Conservation (phyloP, 2,797 vertebrate species). For the Parambassis ranga region DNA sequence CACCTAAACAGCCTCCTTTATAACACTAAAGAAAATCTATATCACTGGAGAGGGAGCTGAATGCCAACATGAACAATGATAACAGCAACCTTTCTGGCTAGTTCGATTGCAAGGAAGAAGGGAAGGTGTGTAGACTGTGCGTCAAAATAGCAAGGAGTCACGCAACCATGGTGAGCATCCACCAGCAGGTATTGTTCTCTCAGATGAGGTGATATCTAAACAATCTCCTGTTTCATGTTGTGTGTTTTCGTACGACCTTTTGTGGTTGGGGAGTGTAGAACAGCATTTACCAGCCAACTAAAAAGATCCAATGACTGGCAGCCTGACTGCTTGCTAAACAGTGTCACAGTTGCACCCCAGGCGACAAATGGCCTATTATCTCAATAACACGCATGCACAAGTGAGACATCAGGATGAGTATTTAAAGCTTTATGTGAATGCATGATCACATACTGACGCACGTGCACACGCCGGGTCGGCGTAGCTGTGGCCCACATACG, state of each 20-base stretch:
- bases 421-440: constrained; percentile 49
- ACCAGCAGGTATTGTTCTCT: too few species aligned
- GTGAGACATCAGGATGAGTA: constrained; percentile 27
- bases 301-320: constrained; percentile 16
- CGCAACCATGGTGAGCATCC: too few species aligned
- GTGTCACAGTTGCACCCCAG: constrained; percentile 65
- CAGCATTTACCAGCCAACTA: neutral
- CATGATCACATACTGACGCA: constrained; percentile 38
- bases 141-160: too few species aligned
- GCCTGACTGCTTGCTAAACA: constrained; percentile 41
- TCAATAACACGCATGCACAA: constrained; percentile 10
- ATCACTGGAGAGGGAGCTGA: too few species aligned
- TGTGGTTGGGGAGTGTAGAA: neutral
- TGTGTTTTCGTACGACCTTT: neutral
- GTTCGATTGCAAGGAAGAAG: too few species aligned
- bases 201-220: neutral
- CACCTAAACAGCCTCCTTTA: neutral
- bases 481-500: constrained; percentile 32
- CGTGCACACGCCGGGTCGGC: constrained; percentile 14
- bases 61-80: too few species aligned
- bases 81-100: too few species aligned
- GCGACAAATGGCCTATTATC: constrained; percentile 67
- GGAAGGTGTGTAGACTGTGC: too few species aligned
- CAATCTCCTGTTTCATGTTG: neutral
- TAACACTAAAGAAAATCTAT: too few species aligned